Percentiles rank a stretch among this genome's conserved stretches.
These are phyloP conservation scores for Peribatodes rhomboidaria DNA, from an alignment of 2,888 invertebrate species.

Conservation along the genomic window DNA sequence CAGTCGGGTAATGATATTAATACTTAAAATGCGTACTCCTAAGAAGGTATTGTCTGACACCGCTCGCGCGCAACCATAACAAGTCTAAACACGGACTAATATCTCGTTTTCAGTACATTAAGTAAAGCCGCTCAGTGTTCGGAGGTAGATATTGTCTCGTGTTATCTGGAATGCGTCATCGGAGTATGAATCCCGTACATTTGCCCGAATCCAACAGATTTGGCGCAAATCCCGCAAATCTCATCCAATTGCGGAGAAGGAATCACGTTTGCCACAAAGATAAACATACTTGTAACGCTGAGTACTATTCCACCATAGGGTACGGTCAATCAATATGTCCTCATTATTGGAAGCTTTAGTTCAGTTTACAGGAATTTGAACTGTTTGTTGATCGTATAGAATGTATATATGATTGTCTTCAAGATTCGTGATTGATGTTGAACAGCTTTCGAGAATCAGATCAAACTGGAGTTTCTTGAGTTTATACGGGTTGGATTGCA, in stretches of 20 bases:
- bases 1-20: too few species aligned
- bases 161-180: constrained; percentile 22
- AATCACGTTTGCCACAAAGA: not conserved
- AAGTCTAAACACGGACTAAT: constrained; percentile 5
- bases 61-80: not conserved
- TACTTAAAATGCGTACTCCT: too few species aligned
- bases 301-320: not conserved
- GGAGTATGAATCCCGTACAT: constrained; percentile 25
- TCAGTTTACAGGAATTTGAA: too few species aligned
- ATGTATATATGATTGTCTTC: too few species aligned
- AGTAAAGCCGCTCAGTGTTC: constrained; percentile 8
- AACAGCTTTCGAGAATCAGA: too few species aligned
- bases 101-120: constrained; percentile 25
- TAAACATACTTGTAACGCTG: constrained; percentile 4
- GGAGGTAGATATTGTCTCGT: not conserved
- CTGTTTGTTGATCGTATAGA: too few species aligned
- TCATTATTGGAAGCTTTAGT: not conserved
- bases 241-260: constrained; percentile 13
- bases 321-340: not conserved
- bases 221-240: constrained; percentile 24
- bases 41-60: not conserved
- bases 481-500: too few species aligned
- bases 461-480: too few species aligned
- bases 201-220: constrained; percentile 24
- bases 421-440: too few species aligned